Base-by-base conservation (phyloP, 1,140 invertebrate genomes). In the Drosophila nigromelanica region DNA sequence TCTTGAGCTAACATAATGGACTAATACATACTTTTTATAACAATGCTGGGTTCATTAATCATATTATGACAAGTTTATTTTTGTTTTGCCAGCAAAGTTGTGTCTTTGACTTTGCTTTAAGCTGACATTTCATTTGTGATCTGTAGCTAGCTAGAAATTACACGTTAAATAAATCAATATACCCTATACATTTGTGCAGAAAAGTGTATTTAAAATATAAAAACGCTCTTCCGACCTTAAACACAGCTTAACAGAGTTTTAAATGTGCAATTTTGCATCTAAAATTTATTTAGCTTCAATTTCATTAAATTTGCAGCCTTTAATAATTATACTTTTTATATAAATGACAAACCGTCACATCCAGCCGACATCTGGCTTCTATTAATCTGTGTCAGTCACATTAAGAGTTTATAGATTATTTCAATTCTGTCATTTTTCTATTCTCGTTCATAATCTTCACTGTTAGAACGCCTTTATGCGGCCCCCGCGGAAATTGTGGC, bases 401-500 rank as follows among this genome's bases (percentile, higher is more conserved):
- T 72, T 43, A 24, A 66, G 27, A 27, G 51, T 35, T 45, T 14
- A 43, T 37, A 8, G 54, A 58, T 56, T 60, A 47, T 63, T 55
- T 75, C 42, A 63, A 45, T 74, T 56, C 51, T 61, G 35, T 47
- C 15, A 21, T 42, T 51, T 51, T 51, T 45, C 33, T 33, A 58
- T 56, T 73, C 11, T 43, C 15, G 1, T 54, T 30, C 37, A 37
- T n/a, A 14, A 12, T 27, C 50, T 14, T n/a, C 14, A 30, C 37
- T 55, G 11, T 60, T 58, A 91, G 90, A 91, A 33, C 89, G 82
- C 3, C 81, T 95, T 11, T 97, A 97, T 91, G 93, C 96, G 24
- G 96, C 97, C 0, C 95, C 96, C 0, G 93, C 94, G 0, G 94
- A 94, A 11, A 93, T 97, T 56, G 94, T 97, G 58, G 93, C 95